Percentiles rank a stretch among this genome's conserved stretches.
Evolutionary conservation across 2,113 vertebrate species (phyloP).

Genomic region (Tragelaphus buxtoni): DNA sequence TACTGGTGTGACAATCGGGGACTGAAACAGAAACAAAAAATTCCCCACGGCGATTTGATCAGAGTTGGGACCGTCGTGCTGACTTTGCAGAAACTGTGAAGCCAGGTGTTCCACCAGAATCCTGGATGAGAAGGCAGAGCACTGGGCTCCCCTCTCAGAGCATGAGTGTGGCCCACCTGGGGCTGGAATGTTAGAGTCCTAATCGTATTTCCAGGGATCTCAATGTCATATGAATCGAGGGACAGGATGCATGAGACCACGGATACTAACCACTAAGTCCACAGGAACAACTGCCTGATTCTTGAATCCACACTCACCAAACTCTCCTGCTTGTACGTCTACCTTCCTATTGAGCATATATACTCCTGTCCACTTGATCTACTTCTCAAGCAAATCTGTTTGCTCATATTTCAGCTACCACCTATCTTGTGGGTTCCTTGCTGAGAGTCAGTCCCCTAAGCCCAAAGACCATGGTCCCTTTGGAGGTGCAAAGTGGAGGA

Average conservation of each 20-base stretch:
- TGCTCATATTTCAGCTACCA: neutral
- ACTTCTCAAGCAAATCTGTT: neutral
- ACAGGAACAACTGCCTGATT: neutral
- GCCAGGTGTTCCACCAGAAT: neutral
- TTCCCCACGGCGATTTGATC: neutral
- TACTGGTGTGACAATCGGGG: neutral
- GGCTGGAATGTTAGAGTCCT: neutral
- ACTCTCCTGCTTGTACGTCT: neutral
- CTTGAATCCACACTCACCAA: neutral
- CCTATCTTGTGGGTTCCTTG: neutral
- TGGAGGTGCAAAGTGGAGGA: neutral
- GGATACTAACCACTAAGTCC: neutral
- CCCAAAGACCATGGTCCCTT: neutral
- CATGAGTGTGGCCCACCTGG: neutral
- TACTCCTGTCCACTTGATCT: neutral
- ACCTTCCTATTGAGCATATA: neutral
- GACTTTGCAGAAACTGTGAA: neutral
- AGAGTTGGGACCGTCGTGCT: neutral
- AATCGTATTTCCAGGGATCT: neutral
- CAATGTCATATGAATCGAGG: neutral
- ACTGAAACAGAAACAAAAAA: neutral
- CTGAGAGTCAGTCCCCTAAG: neutral
- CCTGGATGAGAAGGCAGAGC: neutral
- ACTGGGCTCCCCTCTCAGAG: neutral
- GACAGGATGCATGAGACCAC: neutral